phyloP scores from a whole-genome alignment of 92 coral and sea anemone genomes.

The Heliopora coerulea region DNA sequence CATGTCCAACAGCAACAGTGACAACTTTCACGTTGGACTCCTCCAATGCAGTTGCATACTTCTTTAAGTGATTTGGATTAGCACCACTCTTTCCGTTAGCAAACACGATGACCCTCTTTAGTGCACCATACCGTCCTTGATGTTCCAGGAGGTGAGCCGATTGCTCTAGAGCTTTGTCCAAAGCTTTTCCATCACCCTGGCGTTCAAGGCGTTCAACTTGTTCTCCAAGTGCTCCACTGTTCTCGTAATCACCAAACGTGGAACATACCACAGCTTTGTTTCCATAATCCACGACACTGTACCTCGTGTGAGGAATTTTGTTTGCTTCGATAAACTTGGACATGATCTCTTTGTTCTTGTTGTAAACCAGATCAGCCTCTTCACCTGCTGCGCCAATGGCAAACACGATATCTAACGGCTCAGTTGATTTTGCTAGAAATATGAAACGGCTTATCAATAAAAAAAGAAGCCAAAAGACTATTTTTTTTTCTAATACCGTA shows the following conservation, averaged over 20 bases:
- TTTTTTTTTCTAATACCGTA: too few species aligned
- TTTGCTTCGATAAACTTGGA: slow-evolving; percentile 34
- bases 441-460: neutral
- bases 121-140: slow-evolving; percentile 29
- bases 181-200: slow-evolving; percentile 37
- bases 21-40: slow-evolving; percentile 34
- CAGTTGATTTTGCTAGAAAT: slow-evolving; percentile 26
- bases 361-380: slow-evolving; percentile 35
- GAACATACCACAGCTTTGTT: slow-evolving; percentile 30
- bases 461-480: neutral
- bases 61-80: slow-evolving; percentile 27
- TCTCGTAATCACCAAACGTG: slow-evolving; percentile 13
- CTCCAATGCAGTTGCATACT: slow-evolving; percentile 22
- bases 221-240: slow-evolving; percentile 2
- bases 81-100: slow-evolving; percentile 39
- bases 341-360: slow-evolving; percentile 35
- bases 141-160: slow-evolving; percentile 12
- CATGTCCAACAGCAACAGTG: slow-evolving; percentile 37
- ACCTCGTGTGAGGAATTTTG: slow-evolving; percentile 25
- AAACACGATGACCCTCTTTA: slow-evolving; percentile 25
- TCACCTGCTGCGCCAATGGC: slow-evolving; percentile 38
- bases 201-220: slow-evolving; percentile 21
- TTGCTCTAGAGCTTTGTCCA: slow-evolving; percentile 37
- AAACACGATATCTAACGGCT: slow-evolving; percentile 37
- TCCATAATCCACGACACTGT: slow-evolving; percentile 36